Evolutionary conservation across 2,113 vertebrate species (phyloP).

Genomic region (Tonatia bakeri): DNA sequence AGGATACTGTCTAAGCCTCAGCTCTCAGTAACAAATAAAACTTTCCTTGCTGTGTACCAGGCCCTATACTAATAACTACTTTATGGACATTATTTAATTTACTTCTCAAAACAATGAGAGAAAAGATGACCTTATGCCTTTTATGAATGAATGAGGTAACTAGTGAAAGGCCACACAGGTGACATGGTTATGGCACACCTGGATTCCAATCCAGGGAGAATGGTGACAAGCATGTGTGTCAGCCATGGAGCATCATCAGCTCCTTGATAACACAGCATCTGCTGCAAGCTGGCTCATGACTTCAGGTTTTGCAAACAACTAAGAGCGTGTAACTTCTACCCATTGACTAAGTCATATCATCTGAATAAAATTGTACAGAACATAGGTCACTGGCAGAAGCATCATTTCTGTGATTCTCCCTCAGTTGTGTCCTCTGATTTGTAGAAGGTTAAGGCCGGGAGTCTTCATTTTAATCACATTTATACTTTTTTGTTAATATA

Average conservation of each 20-base stretch:
- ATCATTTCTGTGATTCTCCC: neutral
- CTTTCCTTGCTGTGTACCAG: neutral
- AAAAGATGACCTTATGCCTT: neutral
- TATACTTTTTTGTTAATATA: neutral
- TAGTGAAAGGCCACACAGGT: neutral
- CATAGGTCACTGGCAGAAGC: neutral
- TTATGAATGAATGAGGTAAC: neutral
- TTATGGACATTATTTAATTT: neutral
- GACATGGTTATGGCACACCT: neutral
- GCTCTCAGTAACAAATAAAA: neutral
- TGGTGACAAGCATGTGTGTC: neutral
- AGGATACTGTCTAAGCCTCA: neutral
- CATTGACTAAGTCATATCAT: neutral
- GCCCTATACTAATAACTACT: neutral
- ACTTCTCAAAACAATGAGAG: neutral
- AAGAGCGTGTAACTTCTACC: neutral
- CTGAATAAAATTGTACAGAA: neutral
- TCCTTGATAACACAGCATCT: neutral
- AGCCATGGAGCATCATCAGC: fast-evolving
- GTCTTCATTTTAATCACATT: neutral
- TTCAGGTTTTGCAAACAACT: neutral
- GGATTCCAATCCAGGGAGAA: neutral
- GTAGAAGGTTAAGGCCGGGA: neutral
- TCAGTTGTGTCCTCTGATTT: neutral
- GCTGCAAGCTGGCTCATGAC: neutral